A percentile compares a stretch with the other conserved stretches of the same genome.
These are phyloP conservation scores for Noctua janthina DNA, from an alignment of 2,888 invertebrate species.

Conservation along the genomic window DNA sequence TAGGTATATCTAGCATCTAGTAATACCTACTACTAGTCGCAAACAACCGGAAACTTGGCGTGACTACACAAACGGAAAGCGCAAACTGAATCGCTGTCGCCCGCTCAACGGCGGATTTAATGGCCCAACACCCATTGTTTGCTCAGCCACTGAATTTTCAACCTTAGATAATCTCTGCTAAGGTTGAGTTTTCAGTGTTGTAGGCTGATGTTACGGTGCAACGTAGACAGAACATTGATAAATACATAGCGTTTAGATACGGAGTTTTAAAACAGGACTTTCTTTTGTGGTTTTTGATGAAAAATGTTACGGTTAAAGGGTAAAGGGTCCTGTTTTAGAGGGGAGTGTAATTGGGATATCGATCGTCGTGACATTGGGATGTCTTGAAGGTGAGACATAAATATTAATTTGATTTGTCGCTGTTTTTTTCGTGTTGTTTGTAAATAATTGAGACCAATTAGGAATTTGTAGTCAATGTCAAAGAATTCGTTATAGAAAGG, in stretches of 20 bases:
- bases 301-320: constrained; percentile 65
- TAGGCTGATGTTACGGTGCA: constrained; percentile 48
- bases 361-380: constrained; percentile 45
- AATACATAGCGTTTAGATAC: constrained; percentile 69
- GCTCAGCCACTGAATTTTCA: constrained; percentile 12
- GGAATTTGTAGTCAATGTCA: neutral
- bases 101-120: constrained; percentile 58
- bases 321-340: constrained; percentile 50
- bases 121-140: constrained; percentile 64
- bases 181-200: constrained; percentile 8
- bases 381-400: constrained; percentile 20
- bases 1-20: constrained; percentile 48
- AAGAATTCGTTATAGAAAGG: neutral
- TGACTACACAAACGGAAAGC: constrained; percentile 64
- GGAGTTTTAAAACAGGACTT: constrained; percentile 63
- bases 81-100: constrained; percentile 66
- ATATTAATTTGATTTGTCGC: neutral
- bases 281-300: constrained; percentile 67
- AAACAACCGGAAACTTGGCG: constrained; percentile 66
- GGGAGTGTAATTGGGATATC: constrained; percentile 64
- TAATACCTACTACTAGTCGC: constrained; percentile 46
- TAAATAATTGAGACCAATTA: constrained; percentile 4
- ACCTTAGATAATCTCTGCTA: neutral
- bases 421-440: neutral
- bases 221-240: constrained; percentile 65